Conservation (phyloP, 2,113 vertebrate genomes). For the Balaeniceps rex region DNA sequence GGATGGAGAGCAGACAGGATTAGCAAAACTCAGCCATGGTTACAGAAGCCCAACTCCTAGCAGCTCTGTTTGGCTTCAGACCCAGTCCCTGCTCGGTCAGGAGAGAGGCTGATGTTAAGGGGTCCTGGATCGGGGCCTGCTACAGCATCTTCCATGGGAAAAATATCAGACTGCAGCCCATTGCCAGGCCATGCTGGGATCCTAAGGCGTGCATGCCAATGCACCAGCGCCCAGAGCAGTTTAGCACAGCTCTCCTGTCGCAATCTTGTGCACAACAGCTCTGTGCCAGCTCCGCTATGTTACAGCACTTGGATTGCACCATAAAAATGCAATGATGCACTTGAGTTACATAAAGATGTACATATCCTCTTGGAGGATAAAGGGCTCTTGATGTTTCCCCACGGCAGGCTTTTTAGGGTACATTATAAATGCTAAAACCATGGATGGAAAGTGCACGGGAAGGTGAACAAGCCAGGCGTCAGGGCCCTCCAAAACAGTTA, state of each 20-base stretch:
- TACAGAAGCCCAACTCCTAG: background rate
- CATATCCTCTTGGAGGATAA: background rate
- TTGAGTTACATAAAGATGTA: background rate
- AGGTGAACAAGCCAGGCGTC: background rate
- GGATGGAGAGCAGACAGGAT: background rate
- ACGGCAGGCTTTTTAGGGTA: background rate
- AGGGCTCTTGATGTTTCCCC: background rate
- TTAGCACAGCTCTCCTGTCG: background rate
- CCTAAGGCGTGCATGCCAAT: background rate
- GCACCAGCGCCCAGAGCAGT: background rate
- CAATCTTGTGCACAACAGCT: background rate
- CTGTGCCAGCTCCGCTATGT: background rate
- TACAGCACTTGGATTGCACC: background rate
- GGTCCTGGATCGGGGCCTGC: background rate
- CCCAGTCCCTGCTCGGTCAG: background rate
- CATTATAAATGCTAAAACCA: background rate
- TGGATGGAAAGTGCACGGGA: background rate
- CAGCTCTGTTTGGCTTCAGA: background rate
- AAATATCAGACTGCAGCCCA: background rate
- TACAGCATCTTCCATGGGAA: background rate
- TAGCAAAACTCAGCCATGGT: background rate
- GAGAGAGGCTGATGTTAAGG: rapidly evolving
- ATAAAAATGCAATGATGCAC: background rate
- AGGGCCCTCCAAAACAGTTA: background rate
- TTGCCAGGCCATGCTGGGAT: background rate